A percentile compares a stretch with the other conserved stretches of the same genome.
Conservation (phyloP, 2,888 invertebrate genomes). For the Agrochola litura region DNA sequence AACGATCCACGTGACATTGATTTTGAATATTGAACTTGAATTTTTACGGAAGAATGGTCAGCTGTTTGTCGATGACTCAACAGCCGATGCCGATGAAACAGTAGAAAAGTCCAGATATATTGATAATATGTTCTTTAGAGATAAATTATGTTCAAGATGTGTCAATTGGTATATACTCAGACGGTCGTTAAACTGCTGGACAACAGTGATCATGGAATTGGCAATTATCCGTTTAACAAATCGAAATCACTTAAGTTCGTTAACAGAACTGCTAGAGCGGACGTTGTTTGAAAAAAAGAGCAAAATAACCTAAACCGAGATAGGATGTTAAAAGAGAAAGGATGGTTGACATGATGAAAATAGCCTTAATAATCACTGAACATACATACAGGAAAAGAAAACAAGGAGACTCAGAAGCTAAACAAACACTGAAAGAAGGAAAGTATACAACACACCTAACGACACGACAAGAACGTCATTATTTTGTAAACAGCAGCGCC, state of each 20-base stretch:
- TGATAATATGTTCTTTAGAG: constrained; percentile 42
- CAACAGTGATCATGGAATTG: constrained; percentile 60
- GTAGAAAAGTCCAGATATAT: constrained; percentile 41
- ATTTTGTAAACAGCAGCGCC: constrained; percentile 46
- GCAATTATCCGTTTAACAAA: constrained; percentile 65
- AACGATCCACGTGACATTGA: constrained; percentile 78
- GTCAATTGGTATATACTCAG: constrained; percentile 47
- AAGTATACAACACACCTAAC: constrained; percentile 31
- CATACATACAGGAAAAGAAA: constrained; percentile 44
- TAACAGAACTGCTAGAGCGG: constrained; percentile 54
- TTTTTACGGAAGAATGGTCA: constrained; percentile 68
- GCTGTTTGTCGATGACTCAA: constrained; percentile 58
- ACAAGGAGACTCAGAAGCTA: constrained; percentile 38
- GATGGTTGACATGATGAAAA: constrained; percentile 39
- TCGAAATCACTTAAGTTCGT: constrained; percentile 66
- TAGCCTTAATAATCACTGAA: constrained; percentile 36
- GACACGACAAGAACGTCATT: constrained; percentile 31
- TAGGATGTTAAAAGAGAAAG: constrained; percentile 35
- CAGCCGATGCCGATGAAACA: constrained; percentile 20
- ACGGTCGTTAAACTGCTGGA: constrained; percentile 54
- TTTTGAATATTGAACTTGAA: constrained; percentile 77
- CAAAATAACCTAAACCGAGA: constrained; percentile 32
- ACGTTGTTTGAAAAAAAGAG: constrained; percentile 40
- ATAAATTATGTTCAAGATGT: constrained; percentile 47
- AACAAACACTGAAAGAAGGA: constrained; percentile 50